Base-by-base conservation (phyloP, 2,888 invertebrate species). In the Microplitis manilae region DNA sequence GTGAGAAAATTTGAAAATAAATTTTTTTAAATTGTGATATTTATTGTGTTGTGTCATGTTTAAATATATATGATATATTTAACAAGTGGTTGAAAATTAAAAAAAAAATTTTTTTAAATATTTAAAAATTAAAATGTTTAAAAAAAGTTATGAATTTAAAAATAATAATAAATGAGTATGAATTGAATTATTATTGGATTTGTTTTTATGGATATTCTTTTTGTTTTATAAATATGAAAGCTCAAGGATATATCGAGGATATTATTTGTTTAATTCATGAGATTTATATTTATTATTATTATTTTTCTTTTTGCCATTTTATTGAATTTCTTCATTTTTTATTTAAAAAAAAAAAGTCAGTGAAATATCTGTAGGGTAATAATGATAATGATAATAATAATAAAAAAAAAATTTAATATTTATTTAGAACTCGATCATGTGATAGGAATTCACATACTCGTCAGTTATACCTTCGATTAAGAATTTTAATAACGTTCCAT, bases 401-500 rank as follows among this genome's bases (percentile, higher is more conserved):
- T 20, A 30, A 41, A n/a, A 2, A 17, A 68, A 68, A 68, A 68
- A 61, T 30, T 20, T 38, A 65, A 30, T 65, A 30, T 65, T 1
- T 30, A 30, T 20, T 65, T 20, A 62, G 5, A 6, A 38, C 20
- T 65, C 7, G 17, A 30, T 30, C 30, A 38, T 65, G 30, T 65
- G 62, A 61, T 75, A 41, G 38, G 64, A 74, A 60, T 64, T 75
- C 38, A 13, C 41, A 75, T 68, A 68, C 61, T 61, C 60, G n/a
- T 17, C 67, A 73, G 61, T 20, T 41, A 38, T 20, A 62, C 67
- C 70, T 75, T 64, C 70, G 64, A 75, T 69, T 75, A 70, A 64
- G 70, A 75, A 69, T 75, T 75, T 75, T 75, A 75, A 70, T 75
- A 75, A 70, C 40, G 50, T 69, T 70, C 75, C 69, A 64, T 60